Conservation (phyloP, 1,140 invertebrate genomes). For the Copidosoma floridanum region DNA sequence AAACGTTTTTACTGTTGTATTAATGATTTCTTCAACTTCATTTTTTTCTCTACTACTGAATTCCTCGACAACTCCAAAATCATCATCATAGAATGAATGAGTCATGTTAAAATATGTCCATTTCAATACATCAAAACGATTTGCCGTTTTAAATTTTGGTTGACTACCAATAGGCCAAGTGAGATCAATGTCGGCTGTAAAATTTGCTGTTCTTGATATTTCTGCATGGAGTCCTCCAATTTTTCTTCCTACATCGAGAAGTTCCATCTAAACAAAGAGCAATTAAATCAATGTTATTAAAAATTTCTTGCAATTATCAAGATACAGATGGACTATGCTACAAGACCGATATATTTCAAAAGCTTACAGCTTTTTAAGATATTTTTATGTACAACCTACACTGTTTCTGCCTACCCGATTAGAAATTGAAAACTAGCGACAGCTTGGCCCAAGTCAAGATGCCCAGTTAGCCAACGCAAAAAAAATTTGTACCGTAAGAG, state of each 20-base stretch:
- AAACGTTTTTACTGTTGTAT: constrained; percentile 60
- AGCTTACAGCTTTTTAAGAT: no score
- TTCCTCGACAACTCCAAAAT: constrained; percentile 62
- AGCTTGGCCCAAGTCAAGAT: no score
- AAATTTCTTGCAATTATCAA: no score
- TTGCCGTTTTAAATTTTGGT: constrained; percentile 64
- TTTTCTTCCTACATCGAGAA: constrained; percentile 55
- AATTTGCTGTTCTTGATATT: constrained; percentile 44
- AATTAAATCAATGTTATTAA: constrained; percentile 4
- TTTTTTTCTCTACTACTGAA: constrained; percentile 62
- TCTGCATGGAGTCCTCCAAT: constrained; percentile 53
- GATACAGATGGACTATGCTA: no score
- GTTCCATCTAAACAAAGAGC: constrained; percentile 49
- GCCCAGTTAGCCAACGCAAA: no score
- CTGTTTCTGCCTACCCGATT: no score
- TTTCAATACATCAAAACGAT: constrained; percentile 80
- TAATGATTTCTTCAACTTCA: constrained; percentile 69
- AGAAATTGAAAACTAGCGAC: no score
- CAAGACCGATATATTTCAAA: no score
- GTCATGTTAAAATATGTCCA: constrained; percentile 83
- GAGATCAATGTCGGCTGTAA: constrained; percentile 56
- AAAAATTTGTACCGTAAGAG: no score
- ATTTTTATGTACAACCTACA: no score
- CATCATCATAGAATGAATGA: constrained; percentile 74
- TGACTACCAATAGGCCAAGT: constrained; percentile 83